Evolutionary conservation across 92 coral and sea anemone genomes (phyloP), one percentile per base, ranked within the genome.

Genomic region (Chrysogorgia sp.): DNA sequence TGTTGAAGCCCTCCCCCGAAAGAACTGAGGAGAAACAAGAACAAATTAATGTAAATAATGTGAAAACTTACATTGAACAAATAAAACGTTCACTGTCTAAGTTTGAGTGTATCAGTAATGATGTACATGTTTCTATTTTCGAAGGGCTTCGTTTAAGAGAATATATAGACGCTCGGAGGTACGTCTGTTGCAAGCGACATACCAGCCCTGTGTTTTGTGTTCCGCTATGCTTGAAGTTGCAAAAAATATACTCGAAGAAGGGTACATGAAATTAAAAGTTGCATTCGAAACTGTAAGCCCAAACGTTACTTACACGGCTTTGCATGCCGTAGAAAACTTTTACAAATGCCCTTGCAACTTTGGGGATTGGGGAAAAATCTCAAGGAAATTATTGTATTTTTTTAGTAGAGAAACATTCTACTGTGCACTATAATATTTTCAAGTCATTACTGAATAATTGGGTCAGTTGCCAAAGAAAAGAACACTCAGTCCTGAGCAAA

Each of bases 311-410:
- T 82, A 76, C 15, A 86, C 49, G 67, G 17, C 86, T 10, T 40
- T 31, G 10, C 58, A 86, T 58, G 80, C 6, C 68, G 63, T 63
- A 63, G 89, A 40, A 86, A 86, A 56, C 72, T 81, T 0, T 32
- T 86, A 22, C 90, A 82, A 48, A 50, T 86, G 83, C 90, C 30
- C 68, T 81, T 47, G 86, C 86, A 35, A 70, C 80, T 24, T 4
- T 82, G 10, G 49, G 74, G 3, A 60, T 79, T 17, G 75, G 83
- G 0, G 8, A 49, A 3, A 2, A 37, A 0, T 8, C 2, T 31
- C 10, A 52, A 32, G 76, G 76, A 0, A 64, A 34, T 14, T 77
- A 28, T 26, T 50, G 26, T 23, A 29, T 50, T 1, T 52, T 20
- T 33, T 43, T 74, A 1, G 79, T 74, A 22, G 63, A 74, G 40